Percentiles rank a stretch among this genome's conserved stretches.
phyloP scores from a whole-genome alignment of 2,888 invertebrate species.

The Julus scanicus region DNA sequence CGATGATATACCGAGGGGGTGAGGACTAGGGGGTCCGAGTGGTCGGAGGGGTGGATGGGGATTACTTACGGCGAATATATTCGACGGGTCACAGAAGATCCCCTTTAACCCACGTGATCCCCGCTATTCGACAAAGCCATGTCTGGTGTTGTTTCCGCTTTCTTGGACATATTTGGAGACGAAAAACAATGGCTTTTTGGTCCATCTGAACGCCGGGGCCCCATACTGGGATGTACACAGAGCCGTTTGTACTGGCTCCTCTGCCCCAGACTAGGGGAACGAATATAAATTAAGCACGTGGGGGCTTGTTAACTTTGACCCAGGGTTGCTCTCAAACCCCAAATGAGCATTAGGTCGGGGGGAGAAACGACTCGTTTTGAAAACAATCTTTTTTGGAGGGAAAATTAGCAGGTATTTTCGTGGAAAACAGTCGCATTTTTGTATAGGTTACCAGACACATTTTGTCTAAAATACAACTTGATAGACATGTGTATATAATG shows the following conservation, averaged over 20 bases:
- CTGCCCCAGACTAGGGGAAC: constrained; percentile 7
- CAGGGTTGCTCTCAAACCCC: neutral
- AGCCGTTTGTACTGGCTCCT: constrained; percentile 7
- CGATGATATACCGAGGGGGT: constrained; percentile 19
- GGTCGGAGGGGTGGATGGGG: neutral
- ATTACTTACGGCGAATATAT: constrained; percentile 25
- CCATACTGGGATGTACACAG: constrained; percentile 43
- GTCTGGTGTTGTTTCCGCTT: constrained; percentile 45
- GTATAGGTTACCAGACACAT: no score
- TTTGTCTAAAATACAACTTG: no score
- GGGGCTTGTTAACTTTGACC: constrained; percentile 47
- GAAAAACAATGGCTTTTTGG: constrained; percentile 43
- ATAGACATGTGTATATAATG: no score
- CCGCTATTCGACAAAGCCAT: neutral
- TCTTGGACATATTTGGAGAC: constrained; percentile 30
- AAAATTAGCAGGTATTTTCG: neutral
- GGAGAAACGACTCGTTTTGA: neutral
- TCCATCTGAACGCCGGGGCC: constrained; percentile 1
- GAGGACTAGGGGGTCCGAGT: constrained; percentile 6
- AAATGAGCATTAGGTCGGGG: constrained; percentile 5
- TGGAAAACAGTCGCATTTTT: no score
- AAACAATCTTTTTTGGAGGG: neutral
- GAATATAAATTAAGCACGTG: constrained; percentile 18
- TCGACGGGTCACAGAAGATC: neutral
- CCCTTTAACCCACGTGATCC: constrained; percentile 19